These are phyloP conservation scores for Eriosoma lanigerum DNA, from an alignment of 1,140 invertebrate species.

Conservation along the genomic window DNA sequence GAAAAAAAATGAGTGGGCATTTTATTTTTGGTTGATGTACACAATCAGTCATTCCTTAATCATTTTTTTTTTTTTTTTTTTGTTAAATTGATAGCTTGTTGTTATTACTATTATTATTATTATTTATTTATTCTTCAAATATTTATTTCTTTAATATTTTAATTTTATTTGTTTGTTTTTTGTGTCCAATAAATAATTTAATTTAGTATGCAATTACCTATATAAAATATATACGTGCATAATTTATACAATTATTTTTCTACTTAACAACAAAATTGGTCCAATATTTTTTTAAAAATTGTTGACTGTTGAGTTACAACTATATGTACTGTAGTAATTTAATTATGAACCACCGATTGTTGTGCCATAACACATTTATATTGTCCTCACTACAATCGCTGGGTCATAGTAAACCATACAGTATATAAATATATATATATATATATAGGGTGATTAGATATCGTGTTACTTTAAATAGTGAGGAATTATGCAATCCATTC, in stretches of 20 bases:
- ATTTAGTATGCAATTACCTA: constrained; percentile 17
- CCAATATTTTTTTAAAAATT: constrained; percentile 31
- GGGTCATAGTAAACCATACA: no score
- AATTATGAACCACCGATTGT: no score
- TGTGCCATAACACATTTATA: no score
- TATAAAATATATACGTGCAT: constrained; percentile 13
- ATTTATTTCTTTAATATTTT: constrained; percentile 51
- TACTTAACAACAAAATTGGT: constrained; percentile 41
- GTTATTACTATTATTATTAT: constrained; percentile 46
- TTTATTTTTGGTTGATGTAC: constrained; percentile 33
- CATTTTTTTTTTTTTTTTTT: constrained; percentile 36
- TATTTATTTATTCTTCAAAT: constrained; percentile 52
- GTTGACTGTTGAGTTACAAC: constrained; percentile 2
- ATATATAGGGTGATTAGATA: background rate
- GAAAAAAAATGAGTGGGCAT: constrained; percentile 43
- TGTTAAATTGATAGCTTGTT: constrained; percentile 45
- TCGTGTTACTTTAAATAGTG: no score
- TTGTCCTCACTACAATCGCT: no score
- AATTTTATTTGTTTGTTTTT: constrained; percentile 52
- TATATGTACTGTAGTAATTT: background rate
- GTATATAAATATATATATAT: constrained; percentile 5
- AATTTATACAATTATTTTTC: constrained; percentile 48
- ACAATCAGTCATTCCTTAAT: constrained; percentile 40
- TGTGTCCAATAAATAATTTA: constrained; percentile 36
- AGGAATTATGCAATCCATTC: no score